Percentiles rank a stretch among this genome's conserved stretches.
These are phyloP conservation scores for Phyllostomus discolor DNA, from an alignment of 2,113 vertebrate genomes.

Conservation along the genomic window DNA sequence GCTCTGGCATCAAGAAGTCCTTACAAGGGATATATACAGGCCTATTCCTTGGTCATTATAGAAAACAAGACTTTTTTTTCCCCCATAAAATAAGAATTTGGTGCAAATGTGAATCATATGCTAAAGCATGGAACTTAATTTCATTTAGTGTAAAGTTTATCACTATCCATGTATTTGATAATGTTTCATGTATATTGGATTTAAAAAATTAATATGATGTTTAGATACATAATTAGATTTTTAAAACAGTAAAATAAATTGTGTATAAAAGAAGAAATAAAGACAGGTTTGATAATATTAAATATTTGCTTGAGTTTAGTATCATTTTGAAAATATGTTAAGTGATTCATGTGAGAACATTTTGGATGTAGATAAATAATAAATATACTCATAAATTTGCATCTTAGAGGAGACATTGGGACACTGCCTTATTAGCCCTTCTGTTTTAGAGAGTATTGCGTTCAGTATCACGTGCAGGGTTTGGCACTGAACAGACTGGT, in stretches of 20 bases:
- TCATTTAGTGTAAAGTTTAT: not conserved
- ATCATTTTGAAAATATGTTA: not conserved
- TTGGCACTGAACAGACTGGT: not conserved
- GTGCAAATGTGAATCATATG: not conserved
- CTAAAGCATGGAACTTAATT: not conserved
- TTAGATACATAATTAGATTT: not conserved
- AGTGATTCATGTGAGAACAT: not conserved
- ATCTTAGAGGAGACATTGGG: not conserved
- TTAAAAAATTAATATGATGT: not conserved
- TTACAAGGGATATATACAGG: not conserved
- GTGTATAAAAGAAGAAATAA: not conserved
- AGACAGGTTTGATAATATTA: not conserved
- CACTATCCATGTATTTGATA: not conserved
- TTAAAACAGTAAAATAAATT: not conserved
- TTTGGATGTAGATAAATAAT: not conserved
- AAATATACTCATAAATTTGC: not conserved
- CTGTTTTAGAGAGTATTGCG: not conserved
- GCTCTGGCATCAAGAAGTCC: slow-evolving; percentile 5
- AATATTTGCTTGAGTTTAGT: not conserved
- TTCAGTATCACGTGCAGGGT: not conserved
- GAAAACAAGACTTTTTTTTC: not conserved
- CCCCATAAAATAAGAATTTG: not conserved
- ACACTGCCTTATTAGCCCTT: not conserved
- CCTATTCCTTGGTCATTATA: slow-evolving; percentile 42
- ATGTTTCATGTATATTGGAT: not conserved